phyloP scores from a whole-genome alignment of 2,888 invertebrate genomes.

The Hydraecia micacea region DNA sequence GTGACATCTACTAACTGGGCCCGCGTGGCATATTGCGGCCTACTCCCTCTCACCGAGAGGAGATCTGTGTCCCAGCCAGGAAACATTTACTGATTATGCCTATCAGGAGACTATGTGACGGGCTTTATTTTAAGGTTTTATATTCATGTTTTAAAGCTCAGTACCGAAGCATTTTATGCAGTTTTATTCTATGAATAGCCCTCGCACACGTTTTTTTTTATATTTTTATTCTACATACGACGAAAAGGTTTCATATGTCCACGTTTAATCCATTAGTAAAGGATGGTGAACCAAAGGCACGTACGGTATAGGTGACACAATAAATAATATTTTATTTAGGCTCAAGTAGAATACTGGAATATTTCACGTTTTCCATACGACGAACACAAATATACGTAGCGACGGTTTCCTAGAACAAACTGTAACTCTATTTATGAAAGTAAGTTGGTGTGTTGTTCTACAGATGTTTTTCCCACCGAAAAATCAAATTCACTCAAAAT shows the following conservation, averaged over 20 bases:
- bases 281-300: constrained; percentile 18
- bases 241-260: constrained; percentile 35
- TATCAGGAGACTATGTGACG: neutral
- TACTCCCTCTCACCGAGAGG: too few species aligned
- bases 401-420: neutral
- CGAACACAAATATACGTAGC: neutral
- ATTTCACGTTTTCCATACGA: neutral
- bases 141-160: neutral
- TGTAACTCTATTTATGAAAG: neutral
- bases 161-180: neutral
- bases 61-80: too few species aligned
- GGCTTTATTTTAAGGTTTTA: neutral
- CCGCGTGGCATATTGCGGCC: neutral
- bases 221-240: constrained; percentile 22
- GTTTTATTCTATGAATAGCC: neutral
- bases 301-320: constrained; percentile 4
- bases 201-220: constrained; percentile 16
- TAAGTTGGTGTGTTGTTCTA: neutral
- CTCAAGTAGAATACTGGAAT: neutral
- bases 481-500: neutral
- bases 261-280: constrained; percentile 45
- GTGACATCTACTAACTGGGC: neutral
- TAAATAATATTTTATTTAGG: constrained; percentile 33
- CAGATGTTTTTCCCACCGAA: neutral
- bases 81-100: too few species aligned